Evolutionary conservation across 2,797 vertebrate genomes (phyloP).

Genomic region (Gallirallus australis): DNA sequence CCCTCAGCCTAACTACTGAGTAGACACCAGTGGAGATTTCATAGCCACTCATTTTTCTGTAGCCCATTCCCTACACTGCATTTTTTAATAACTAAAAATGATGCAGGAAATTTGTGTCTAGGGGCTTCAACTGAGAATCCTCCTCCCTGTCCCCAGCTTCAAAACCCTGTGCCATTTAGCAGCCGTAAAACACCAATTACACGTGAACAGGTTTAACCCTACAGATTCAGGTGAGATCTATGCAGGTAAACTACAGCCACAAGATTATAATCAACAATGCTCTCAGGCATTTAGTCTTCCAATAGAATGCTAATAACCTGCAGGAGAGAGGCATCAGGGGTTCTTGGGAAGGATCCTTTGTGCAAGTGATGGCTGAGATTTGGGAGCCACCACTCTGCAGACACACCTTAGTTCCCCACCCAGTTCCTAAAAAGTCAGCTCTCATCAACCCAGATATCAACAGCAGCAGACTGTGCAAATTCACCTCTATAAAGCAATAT

Average conservation of each 20-base stretch:
- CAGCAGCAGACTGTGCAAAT: not conserved
- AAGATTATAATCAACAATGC: not conserved
- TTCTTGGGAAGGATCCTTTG: not conserved
- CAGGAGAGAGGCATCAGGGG: not conserved
- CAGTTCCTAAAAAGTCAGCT: not conserved
- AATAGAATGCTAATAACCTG: not conserved
- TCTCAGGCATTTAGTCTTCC: not conserved
- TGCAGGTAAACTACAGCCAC: not conserved
- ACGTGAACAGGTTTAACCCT: not conserved
- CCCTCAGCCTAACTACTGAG: not conserved
- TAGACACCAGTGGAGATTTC: not conserved
- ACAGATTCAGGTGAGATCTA: not conserved
- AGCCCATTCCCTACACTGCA: not conserved
- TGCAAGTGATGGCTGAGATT: not conserved
- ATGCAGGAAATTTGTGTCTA: not conserved
- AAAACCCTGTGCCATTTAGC: not conserved
- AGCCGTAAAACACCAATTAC: not conserved
- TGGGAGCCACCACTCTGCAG: not conserved
- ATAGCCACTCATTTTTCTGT: not conserved
- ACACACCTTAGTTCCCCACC: not conserved
- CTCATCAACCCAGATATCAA: not conserved
- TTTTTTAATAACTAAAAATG: not conserved
- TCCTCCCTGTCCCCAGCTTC: not conserved
- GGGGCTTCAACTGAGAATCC: not conserved
- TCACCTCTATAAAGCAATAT: not conserved